Base-by-base conservation (phyloP, 2,797 vertebrate genomes). In the Falco concolor region DNA sequence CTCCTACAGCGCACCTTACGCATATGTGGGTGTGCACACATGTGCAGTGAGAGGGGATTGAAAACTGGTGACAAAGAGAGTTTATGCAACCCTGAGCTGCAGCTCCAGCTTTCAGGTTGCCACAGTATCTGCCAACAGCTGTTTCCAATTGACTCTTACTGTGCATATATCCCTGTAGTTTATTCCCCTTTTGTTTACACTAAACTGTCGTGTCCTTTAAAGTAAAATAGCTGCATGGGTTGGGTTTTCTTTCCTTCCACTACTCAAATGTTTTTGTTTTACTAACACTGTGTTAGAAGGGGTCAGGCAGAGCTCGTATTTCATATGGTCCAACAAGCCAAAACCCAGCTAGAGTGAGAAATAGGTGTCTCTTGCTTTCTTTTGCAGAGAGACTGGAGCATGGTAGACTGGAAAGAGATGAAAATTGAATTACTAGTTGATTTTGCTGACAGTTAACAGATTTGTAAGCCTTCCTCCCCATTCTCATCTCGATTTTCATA, bases 261-360 rank as follows among this genome's bases (percentile, higher is more conserved):
- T 96, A 93, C 94, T 96, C 87, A 88, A 97, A 92, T 97, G 96
- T 92, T 96, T 97, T 97, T 95, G 90, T 96, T 96, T 96, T 95
- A 96, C 93, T 97, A 95, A 97, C 95, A 96, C 85, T 92, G 89
- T 95, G 87, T 92, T 96, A 92, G 87, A 93, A 97, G 84, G 90
- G 95, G 91, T 96, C 92, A 96, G 85, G 92, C 84, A 93, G 76
- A 94, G 87, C 93, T 97, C 95, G 38, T 96, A 90, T 97, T 97
- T 97, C 96, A 78, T 95, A 83, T n/a, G 64, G 45, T 73, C 83
- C 89, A 96, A 78, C 67, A 91, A 95, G 86, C 91, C 95, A 96
- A 96, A 96, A 90, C 34, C 32, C 95, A 95, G 61, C 44, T 84
- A 54, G 68, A 94, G 32, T 61, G 38, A 89, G 95, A 92, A 96